Conservation (phyloP, 1,140 invertebrate genomes). For the Drosophila neocordata region DNA sequence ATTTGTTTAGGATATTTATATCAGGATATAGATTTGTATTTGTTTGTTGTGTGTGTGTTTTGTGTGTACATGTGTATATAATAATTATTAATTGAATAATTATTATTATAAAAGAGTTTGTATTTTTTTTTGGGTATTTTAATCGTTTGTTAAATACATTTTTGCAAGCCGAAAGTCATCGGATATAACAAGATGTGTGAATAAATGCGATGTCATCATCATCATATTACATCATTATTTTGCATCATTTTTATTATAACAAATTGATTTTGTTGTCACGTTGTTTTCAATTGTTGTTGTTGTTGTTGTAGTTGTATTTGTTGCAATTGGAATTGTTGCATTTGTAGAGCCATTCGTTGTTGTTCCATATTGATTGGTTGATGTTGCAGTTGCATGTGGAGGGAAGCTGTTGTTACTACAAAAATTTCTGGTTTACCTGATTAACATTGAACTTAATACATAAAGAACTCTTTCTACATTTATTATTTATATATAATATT, state of each 20-base stretch:
- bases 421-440: constrained; percentile 57
- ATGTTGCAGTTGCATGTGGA: constrained; percentile 60
- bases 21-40: constrained; percentile 14
- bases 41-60: not conserved
- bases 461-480: constrained; percentile 62
- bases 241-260: constrained; percentile 58
- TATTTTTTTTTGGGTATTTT: constrained; percentile 42
- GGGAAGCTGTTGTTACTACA: constrained; percentile 78
- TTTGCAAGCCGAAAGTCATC: constrained; percentile 82
- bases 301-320: constrained; percentile 31
- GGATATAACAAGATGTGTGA: constrained; percentile 82
- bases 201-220: constrained; percentile 83
- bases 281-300: constrained; percentile 40
- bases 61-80: constrained; percentile 19
- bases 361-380: constrained; percentile 17
- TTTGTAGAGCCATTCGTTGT: constrained; percentile 28
- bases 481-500: constrained; percentile 20
- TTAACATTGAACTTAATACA: constrained; percentile 70
- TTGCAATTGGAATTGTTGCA: constrained; percentile 36
- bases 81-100: constrained; percentile 36
- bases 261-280: constrained; percentile 55
- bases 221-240: constrained; percentile 61
- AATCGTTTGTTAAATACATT: constrained; percentile 80
- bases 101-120: constrained; percentile 40
- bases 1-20: not conserved